Base-by-base conservation (phyloP, 1,140 invertebrate genomes). In the Bombus balteatus region DNA sequence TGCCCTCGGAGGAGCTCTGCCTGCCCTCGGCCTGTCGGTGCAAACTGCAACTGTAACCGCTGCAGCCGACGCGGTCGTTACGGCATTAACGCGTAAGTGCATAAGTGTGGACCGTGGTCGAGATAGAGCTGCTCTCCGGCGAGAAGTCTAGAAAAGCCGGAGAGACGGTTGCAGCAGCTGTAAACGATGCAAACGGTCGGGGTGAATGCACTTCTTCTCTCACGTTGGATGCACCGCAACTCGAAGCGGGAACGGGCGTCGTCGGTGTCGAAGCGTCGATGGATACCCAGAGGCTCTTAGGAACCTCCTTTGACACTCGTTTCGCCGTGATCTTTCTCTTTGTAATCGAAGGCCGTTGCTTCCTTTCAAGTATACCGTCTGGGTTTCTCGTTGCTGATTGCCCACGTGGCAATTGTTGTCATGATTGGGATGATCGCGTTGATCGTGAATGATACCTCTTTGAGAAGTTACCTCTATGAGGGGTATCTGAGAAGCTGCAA, bases 61-160 rank as follows among this genome's bases (percentile, higher is more conserved):
- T 34, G 43, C 79, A 76, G 79, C 62, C 41, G 68, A 66, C 77
- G 74, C 83, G 81, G 86, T 90, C 87, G 88, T 91, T 89, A 89
- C 88, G 85, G 88, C 88, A 91, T 91, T 89, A 91, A 90, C 88
- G 88, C 89, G 86, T 91, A 89, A 91, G 90, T 86, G 91, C 90
- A 90, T 90, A 91, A 92, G 90, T 88, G 85, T 90, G 78, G 85
- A 80, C 83, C 76, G 57, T 88, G 87, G 88, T 87, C 83, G 87
- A 89, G 88, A 89, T 87, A 90, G 87, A 87, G 87, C 73, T 71
- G 86, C 76, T 83, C 57, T 62, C 28, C 59, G n/a, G 8, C 39
- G 13, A 41, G 39, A 41, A 84, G 86, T 59, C 74, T 87, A 79
- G 82, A 85, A 87, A 87, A 87, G 68, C 71, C n/a, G 18, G n/a